Evolutionary conservation across 2,888 invertebrate species (phyloP).

Genomic region (Orthosia incerta): DNA sequence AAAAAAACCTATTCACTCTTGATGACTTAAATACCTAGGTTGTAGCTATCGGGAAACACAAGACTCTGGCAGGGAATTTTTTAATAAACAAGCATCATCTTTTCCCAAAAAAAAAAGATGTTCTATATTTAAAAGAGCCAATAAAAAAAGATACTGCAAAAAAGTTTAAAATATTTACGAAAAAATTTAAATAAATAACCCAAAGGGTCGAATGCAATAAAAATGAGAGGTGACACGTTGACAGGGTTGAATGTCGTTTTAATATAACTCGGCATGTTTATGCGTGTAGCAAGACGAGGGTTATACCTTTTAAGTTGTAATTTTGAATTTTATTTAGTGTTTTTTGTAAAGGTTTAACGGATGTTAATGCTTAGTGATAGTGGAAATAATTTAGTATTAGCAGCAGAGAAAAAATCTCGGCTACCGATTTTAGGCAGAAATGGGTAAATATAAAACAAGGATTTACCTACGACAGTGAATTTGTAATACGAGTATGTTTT

Average conservation of each 20-base stretch:
- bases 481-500: too few species aligned
- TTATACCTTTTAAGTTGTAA: constrained; percentile 32
- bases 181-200: constrained; percentile 33
- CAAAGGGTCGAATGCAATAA: constrained; percentile 64
- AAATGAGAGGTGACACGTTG: constrained; percentile 70
- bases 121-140: neutral
- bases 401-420: too few species aligned
- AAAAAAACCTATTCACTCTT: too few species aligned
- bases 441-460: too few species aligned
- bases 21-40: too few species aligned
- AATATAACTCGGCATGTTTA: constrained; percentile 63
- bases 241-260: constrained; percentile 64
- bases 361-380: neutral
- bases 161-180: constrained; percentile 10
- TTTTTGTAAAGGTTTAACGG: neutral
- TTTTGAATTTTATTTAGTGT: constrained; percentile 21
- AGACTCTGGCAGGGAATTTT: too few species aligned
- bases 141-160: neutral
- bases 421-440: too few species aligned
- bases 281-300: constrained; percentile 42
- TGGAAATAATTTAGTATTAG: too few species aligned
- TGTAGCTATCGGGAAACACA: too few species aligned
- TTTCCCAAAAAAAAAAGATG: neutral
- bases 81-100: neutral
- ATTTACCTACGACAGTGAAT: too few species aligned